Evolutionary conservation across 2,113 vertebrate species (phyloP).

Genomic region (Cyanocitta stelleri): DNA sequence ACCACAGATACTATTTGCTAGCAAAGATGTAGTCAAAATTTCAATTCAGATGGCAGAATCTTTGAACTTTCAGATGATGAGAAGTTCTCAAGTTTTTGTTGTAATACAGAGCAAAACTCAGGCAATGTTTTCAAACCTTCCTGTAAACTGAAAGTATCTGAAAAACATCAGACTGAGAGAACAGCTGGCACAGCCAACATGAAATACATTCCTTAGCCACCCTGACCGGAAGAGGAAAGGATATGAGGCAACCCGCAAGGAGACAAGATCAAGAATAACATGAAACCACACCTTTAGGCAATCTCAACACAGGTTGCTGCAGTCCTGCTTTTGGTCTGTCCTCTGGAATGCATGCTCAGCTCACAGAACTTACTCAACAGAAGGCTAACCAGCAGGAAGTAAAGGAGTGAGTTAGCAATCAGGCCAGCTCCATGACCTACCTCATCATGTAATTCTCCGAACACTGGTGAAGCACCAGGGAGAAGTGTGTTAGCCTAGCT

Average conservation of each 20-base stretch:
- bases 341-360: fast-evolving
- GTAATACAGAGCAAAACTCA: not conserved
- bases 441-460: not conserved
- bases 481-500: not conserved
- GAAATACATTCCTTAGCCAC: not conserved
- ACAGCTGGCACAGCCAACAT: not conserved
- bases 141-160: not conserved
- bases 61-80: not conserved
- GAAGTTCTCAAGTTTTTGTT: not conserved
- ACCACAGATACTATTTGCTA: not conserved
- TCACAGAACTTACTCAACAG: not conserved
- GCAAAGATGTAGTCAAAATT: not conserved
- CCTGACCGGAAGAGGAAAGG: not conserved
- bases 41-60: not conserved
- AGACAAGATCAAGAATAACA: constrained; percentile 17
- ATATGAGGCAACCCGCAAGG: not conserved
- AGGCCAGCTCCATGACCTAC: not conserved
- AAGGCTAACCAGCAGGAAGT: not conserved
- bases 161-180: not conserved
- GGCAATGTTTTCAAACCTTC: not conserved
- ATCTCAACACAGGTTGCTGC: not conserved
- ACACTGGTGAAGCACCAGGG: not conserved
- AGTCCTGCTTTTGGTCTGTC: not conserved
- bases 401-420: not conserved
- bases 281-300: constrained; percentile 10